Conservation (phyloP, 2,797 vertebrate species). For the Myiotriccus ornatus region DNA sequence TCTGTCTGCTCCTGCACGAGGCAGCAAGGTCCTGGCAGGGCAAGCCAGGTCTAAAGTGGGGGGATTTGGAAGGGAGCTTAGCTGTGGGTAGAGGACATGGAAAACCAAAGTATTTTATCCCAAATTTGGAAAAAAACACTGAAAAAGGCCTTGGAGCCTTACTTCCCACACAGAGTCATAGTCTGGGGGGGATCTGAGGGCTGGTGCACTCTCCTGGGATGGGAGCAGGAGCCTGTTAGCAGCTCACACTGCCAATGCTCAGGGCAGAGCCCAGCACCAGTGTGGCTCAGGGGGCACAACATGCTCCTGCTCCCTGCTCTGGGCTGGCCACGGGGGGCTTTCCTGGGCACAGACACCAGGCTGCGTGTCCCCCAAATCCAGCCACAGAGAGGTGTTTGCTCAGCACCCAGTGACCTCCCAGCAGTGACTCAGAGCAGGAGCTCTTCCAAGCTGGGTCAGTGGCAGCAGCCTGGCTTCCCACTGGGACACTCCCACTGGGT, state of each 20-base stretch:
- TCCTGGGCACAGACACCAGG: not conserved
- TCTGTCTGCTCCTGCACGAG: not conserved
- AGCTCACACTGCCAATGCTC: not conserved
- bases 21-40: not conserved
- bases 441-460: not conserved
- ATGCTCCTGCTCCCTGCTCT: accelerated
- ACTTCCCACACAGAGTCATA: accelerated
- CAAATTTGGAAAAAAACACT: not conserved
- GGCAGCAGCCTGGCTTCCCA: not conserved
- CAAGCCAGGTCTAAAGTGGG: not conserved
- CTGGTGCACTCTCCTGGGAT: not conserved
- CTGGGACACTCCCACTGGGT: not conserved
- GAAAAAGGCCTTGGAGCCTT: not conserved
- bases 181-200: not conserved
- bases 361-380: not conserved
- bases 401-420: not conserved
- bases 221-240: not conserved
- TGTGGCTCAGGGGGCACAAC: accelerated
- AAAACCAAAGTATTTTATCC: not conserved
- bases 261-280: not conserved
- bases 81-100: not conserved
- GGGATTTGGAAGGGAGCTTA: not conserved
- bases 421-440: not conserved
- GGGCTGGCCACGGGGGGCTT: accelerated
- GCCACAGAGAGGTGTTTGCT: accelerated